These are phyloP conservation scores for Varecia variegata DNA, from an alignment of 2,797 vertebrate genomes.

Conservation along the genomic window DNA sequence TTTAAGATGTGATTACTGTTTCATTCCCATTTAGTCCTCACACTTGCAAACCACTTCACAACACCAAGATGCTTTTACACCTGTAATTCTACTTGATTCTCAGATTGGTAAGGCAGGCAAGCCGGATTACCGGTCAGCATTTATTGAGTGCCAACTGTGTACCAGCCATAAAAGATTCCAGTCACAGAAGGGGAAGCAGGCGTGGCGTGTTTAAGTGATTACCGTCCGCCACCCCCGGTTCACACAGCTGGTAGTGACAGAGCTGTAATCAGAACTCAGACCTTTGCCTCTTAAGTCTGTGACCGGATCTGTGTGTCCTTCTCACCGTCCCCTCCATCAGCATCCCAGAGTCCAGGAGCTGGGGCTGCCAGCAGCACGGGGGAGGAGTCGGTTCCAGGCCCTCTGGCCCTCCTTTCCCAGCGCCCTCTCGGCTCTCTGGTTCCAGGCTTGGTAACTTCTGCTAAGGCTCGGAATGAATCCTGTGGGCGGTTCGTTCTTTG, in stretches of 20 bases:
- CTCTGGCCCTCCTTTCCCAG: neutral
- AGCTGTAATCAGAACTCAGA: neutral
- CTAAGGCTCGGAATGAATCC: neutral
- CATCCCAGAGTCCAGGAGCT: neutral
- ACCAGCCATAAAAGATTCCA: neutral
- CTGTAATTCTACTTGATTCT: neutral
- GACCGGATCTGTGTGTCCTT: fast-evolving
- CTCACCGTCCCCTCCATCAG: neutral
- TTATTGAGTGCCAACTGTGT: neutral
- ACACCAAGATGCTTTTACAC: neutral
- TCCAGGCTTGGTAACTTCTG: neutral
- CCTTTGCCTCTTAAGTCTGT: neutral
- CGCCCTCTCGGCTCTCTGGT: neutral
- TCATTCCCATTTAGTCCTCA: neutral
- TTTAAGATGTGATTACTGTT: neutral
- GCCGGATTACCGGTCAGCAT: neutral
- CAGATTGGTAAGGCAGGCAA: neutral
- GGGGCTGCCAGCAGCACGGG: neutral
- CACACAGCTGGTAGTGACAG: neutral
- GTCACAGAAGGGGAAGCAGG: neutral
- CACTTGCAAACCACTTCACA: neutral
- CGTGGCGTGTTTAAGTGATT: neutral
- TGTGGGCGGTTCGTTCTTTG: neutral
- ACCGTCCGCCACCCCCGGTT: neutral
- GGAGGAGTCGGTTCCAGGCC: neutral